Evolutionary conservation across 2,797 vertebrate genomes (phyloP).

Genomic region (Tapera naevia): DNA sequence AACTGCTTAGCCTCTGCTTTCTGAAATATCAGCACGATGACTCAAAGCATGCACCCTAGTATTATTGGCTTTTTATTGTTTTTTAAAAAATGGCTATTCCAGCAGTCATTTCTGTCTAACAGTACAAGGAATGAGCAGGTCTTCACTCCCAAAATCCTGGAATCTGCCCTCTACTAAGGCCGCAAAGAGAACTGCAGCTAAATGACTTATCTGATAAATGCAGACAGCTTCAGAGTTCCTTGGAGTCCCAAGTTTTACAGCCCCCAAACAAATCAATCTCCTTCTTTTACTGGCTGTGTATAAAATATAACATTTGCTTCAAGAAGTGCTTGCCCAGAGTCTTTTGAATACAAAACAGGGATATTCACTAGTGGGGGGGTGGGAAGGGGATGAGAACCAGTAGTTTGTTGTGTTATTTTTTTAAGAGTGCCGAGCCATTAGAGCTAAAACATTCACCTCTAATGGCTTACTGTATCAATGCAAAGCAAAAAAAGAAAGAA

Average conservation of each 20-base stretch:
- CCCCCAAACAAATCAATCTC: not conserved
- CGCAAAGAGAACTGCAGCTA: not conserved
- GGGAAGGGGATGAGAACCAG: not conserved
- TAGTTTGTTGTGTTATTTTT: not conserved
- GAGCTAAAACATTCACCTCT: not conserved
- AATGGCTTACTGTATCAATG: not conserved
- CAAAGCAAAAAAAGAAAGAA: not conserved
- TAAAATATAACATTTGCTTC: conserved; percentile 32
- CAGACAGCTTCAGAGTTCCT: not conserved
- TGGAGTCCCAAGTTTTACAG: not conserved
- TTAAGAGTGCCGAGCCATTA: not conserved
- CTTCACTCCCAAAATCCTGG: not conserved
- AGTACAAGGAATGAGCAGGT: not conserved
- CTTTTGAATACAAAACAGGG: not conserved
- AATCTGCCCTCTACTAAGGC: not conserved
- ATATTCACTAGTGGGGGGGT: not conserved
- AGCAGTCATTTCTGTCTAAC: not conserved
- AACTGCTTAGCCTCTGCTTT: not conserved
- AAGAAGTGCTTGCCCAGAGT: not conserved
- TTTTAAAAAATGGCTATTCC: not conserved
- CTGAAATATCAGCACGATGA: not conserved
- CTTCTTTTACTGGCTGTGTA: conserved; percentile 1
- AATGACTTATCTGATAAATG: not conserved
- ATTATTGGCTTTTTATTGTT: not conserved
- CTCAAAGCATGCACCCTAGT: not conserved